phyloP scores from a whole-genome alignment of 2,888 invertebrate genomes.

The Stenchaetothrips biformis region DNA sequence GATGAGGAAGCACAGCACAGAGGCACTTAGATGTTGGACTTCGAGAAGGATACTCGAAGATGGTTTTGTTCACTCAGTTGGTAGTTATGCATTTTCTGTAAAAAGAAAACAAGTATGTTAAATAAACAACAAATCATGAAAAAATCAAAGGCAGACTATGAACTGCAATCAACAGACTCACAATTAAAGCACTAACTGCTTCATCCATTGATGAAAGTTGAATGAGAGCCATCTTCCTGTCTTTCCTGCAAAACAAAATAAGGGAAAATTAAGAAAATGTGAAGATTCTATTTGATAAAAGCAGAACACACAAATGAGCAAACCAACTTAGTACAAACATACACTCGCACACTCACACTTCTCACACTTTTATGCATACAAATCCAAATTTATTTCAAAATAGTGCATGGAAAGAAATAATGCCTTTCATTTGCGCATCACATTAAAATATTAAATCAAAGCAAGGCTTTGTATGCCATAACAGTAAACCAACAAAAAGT shows the following conservation, averaged over 20 bases:
- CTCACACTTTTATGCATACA: slow-evolving; percentile 27
- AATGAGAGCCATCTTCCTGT: slow-evolving; percentile 98
- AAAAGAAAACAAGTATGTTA: slow-evolving; percentile 33
- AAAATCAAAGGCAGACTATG: slow-evolving; percentile 32
- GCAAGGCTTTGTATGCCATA: no score
- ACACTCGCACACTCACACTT: slow-evolving; percentile 29
- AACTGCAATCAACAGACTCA: slow-evolving; percentile 46
- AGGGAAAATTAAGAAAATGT: neutral
- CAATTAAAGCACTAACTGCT: slow-evolving; percentile 91
- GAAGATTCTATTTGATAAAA: neutral
- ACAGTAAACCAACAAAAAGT: no score
- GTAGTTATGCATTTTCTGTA: slow-evolving; percentile 96
- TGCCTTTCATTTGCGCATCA: no score
- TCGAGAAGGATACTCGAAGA: slow-evolving; percentile 98
- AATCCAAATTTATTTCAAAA: neutral
- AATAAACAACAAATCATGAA: neutral
- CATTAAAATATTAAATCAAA: no score
- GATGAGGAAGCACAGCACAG: neutral
- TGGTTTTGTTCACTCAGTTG: slow-evolving; percentile 98
- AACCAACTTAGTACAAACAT: slow-evolving; percentile 25
- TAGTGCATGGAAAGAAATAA: neutral
- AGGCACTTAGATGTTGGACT: slow-evolving; percentile 80
- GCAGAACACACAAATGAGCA: slow-evolving; percentile 26
- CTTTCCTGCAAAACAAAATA: slow-evolving; percentile 68
- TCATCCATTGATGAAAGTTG: slow-evolving; percentile 94